These are phyloP conservation scores for Cantharis nigra DNA, from an alignment of 2,888 invertebrate species.

Conservation along the genomic window DNA sequence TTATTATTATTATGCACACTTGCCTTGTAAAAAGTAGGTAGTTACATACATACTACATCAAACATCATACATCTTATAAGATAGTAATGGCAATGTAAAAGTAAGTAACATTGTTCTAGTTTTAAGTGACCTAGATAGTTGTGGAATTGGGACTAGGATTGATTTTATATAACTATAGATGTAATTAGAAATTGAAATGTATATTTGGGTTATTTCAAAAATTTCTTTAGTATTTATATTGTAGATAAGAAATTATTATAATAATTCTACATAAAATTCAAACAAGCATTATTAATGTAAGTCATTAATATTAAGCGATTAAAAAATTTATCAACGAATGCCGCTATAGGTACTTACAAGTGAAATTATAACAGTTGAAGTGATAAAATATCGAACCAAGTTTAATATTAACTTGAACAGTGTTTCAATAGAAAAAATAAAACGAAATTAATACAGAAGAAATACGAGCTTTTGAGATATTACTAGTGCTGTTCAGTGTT, in stretches of 20 bases:
- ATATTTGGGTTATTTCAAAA: neutral
- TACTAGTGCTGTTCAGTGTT: slow-evolving; percentile 44
- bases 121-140: neutral
- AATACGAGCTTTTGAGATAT: slow-evolving; percentile 35
- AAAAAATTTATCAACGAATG: neutral
- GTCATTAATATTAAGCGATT: neutral
- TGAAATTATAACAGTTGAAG: neutral
- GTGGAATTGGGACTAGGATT: neutral
- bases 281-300: neutral
- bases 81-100: neutral
- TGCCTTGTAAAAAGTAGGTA: neutral
- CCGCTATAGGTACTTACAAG: neutral
- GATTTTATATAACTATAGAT: neutral
- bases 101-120: neutral
- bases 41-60: too few species aligned
- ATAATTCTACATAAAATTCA: neutral
- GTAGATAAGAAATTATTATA: neutral
- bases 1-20: neutral
- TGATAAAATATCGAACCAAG: neutral
- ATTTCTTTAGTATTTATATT: neutral
- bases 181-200: neutral
- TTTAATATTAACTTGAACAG: slow-evolving; percentile 34
- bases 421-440: slow-evolving; percentile 40
- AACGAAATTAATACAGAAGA: slow-evolving; percentile 41
- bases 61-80: neutral